Evolutionary conservation across 2,113 vertebrate species (phyloP).

Genomic region (Baryphthengus martii): DNA sequence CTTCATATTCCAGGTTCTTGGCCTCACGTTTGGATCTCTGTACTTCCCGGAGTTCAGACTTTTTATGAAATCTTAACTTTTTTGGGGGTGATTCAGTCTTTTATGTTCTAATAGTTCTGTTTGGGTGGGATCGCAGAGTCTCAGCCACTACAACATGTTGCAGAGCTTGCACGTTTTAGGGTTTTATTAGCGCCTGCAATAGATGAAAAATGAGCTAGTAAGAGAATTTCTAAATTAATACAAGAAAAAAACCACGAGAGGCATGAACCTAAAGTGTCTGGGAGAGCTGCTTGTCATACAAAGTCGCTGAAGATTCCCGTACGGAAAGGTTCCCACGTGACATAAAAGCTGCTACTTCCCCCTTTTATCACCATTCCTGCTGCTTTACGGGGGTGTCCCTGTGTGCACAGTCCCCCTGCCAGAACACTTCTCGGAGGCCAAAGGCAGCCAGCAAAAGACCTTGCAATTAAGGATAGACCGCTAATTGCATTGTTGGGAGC

Average conservation of each 20-base stretch:
- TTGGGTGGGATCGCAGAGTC: not conserved
- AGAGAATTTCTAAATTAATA: not conserved
- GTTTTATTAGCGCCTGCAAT: not conserved
- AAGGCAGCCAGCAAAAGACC: conserved; percentile 16
- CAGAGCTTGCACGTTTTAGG: not conserved
- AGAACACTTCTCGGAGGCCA: not conserved
- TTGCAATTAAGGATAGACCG: conserved; percentile 40
- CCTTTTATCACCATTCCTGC: conserved; percentile 4
- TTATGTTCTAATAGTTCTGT: not conserved
- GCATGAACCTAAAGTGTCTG: not conserved
- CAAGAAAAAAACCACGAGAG: not conserved
- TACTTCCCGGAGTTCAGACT: not conserved
- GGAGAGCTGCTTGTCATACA: not conserved
- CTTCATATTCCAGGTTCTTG: conserved; percentile 13
- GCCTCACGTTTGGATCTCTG: conserved; percentile 8
- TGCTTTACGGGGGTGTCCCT: conserved; percentile 4
- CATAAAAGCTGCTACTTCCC: conserved; percentile 4
- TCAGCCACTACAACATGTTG: not conserved
- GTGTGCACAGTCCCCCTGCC: not conserved
- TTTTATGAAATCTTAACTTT: not conserved
- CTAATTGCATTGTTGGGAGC: conserved; percentile 49
- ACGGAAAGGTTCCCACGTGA: conserved; percentile 17
- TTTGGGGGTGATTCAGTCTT: not conserved
- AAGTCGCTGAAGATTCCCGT: not conserved
- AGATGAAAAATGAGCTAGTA: not conserved